phyloP scores from a whole-genome alignment of 2,888 invertebrate species.

The Automeris io region DNA sequence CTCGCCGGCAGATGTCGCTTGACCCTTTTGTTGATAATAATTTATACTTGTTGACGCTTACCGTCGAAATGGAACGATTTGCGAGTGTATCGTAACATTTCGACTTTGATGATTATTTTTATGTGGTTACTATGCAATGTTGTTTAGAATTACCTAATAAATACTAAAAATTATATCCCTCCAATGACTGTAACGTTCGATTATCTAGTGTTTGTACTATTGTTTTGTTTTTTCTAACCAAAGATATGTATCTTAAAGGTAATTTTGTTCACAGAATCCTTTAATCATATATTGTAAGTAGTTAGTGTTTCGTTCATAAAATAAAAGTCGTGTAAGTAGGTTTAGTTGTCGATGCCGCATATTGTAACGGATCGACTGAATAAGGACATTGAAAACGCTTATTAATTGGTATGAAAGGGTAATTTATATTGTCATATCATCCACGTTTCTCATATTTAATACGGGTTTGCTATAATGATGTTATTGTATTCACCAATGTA shows the following conservation, averaged over 20 bases:
- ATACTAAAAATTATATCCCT: constrained; percentile 69
- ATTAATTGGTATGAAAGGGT: constrained; percentile 78
- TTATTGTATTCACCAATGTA: constrained; percentile 76
- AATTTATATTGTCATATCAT: constrained; percentile 78
- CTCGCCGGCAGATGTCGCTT: constrained; percentile 14
- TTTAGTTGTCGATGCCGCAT: constrained; percentile 61
- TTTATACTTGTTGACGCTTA: constrained; percentile 73
- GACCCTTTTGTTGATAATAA: constrained; percentile 49
- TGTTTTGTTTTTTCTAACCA: constrained; percentile 72
- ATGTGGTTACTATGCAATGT: constrained; percentile 71
- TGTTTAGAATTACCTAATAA: constrained; percentile 72
- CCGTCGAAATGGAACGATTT: constrained; percentile 63
- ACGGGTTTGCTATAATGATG: constrained; percentile 77
- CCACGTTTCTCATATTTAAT: constrained; percentile 77
- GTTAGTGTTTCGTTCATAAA: constrained; percentile 69
- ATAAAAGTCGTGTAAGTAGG: constrained; percentile 68
- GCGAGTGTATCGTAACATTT: constrained; percentile 60
- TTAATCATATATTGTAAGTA: constrained; percentile 68
- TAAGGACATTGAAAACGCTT: constrained; percentile 78
- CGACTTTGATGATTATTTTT: constrained; percentile 66
- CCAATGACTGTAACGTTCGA: constrained; percentile 72
- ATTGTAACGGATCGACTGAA: constrained; percentile 59
- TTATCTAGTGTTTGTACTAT: constrained; percentile 68
- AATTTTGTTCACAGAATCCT: constrained; percentile 56
- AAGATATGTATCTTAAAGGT: constrained; percentile 66